A percentile compares a stretch with the other conserved stretches of the same genome.
Conservation (phyloP, 2,797 vertebrate species). For the Enteromius afrohamiltoni region DNA sequence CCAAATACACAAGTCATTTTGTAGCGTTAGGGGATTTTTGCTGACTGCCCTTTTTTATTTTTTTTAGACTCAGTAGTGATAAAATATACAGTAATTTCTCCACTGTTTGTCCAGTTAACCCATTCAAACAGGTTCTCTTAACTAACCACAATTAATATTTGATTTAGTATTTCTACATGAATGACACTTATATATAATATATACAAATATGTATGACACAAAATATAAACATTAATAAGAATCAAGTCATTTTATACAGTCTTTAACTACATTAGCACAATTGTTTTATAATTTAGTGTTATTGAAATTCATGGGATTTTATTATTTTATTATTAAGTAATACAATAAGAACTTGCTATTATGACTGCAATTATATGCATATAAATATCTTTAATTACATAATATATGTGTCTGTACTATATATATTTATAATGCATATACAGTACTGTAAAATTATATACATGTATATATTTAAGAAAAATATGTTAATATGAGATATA, state of each 20-base stretch:
- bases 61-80: not conserved
- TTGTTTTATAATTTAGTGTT: not conserved
- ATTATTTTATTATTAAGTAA: too few relatives aligned
- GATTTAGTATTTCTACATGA: not conserved
- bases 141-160: not conserved
- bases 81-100: constrained; percentile 58
- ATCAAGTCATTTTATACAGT: not conserved
- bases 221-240: not conserved
- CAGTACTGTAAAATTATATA: too few relatives aligned
- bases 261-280: not conserved
- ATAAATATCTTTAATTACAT: too few relatives aligned
- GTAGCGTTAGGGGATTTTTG: constrained; percentile 59
- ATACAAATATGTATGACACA: too few relatives aligned
- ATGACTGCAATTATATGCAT: too few relatives aligned
- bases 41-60: constrained; percentile 61
- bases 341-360: too few relatives aligned
- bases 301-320: too few relatives aligned
- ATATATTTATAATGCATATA: too few relatives aligned
- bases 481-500: too few relatives aligned
- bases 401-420: too few relatives aligned
- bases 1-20: constrained; percentile 66
- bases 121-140: constrained; percentile 39
- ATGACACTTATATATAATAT: not conserved
- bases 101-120: constrained; percentile 61
- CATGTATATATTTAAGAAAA: too few relatives aligned